These are phyloP conservation scores for Hyposoter didymator DNA, from an alignment of 2,888 invertebrate species.

Conservation along the genomic window DNA sequence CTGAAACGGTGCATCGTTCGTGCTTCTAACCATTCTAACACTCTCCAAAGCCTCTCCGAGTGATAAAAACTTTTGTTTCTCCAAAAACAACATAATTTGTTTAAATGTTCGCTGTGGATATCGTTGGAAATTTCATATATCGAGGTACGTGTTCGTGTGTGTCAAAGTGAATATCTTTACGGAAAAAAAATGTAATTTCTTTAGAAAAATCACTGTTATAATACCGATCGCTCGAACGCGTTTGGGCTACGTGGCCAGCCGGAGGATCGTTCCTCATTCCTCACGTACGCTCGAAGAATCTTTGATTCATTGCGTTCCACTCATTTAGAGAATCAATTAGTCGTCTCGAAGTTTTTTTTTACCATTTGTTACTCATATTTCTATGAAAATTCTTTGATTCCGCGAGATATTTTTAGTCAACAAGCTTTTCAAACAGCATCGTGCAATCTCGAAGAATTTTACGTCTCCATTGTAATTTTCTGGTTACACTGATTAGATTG, in stretches of 20 bases:
- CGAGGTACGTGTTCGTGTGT: constrained; percentile 22
- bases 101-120: constrained; percentile 18
- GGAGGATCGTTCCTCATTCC: background rate
- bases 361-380: too few relatives aligned
- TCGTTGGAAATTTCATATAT: constrained; percentile 40
- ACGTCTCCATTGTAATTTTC: too few relatives aligned
- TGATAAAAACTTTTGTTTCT: background rate
- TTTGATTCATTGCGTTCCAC: background rate
- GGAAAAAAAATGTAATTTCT: background rate
- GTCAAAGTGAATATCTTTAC: background rate
- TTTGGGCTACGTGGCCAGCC: constrained; percentile 50
- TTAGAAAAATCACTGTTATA: background rate
- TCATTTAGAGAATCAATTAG: too few relatives aligned
- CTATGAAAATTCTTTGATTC: too few relatives aligned
- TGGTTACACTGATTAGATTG: background rate
- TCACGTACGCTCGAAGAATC: background rate
- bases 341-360: too few relatives aligned
- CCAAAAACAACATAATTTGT: constrained; percentile 11
- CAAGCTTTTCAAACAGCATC: too few relatives aligned
- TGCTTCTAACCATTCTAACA: constrained; percentile 9
- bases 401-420: too few relatives aligned
- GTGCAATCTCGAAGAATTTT: too few relatives aligned
- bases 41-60: background rate
- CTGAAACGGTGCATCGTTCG: constrained; percentile 54
- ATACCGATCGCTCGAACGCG: background rate